These are phyloP conservation scores for Telenomus remus DNA, from an alignment of 1,140 invertebrate species.

Conservation along the genomic window DNA sequence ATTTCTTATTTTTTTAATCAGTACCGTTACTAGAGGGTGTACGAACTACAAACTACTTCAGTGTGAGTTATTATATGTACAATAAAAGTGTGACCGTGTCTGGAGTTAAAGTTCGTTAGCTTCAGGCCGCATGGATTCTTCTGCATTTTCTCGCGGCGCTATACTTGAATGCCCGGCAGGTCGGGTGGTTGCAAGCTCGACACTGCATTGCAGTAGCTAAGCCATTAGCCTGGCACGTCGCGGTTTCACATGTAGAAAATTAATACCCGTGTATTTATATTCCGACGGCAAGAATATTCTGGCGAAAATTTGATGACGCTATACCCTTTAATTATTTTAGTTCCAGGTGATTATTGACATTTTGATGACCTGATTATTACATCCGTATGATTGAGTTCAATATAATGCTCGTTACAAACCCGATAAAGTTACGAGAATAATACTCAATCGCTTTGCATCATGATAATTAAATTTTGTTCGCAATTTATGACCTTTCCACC, in stretches of 20 bases:
- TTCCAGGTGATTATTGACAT: no score
- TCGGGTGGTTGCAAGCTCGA: conserved; percentile 62
- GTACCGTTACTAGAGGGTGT: not conserved
- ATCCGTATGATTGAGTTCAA: no score
- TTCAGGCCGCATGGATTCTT: conserved; percentile 34
- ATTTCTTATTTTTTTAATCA: no score
- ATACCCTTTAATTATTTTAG: no score
- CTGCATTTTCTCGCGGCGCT: conserved; percentile 49
- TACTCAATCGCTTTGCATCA: no score
- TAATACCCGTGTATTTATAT: conserved; percentile 33
- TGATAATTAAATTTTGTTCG: no score
- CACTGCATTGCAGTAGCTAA: conserved; percentile 71
- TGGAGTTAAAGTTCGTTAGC: conserved; percentile 30
- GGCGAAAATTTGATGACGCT: not conserved
- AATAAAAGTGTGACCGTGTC: conserved; percentile 39
- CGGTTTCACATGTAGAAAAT: conserved; percentile 52
- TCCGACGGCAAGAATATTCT: not conserved
- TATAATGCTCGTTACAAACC: no score
- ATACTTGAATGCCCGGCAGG: conserved; percentile 66
- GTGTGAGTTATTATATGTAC: conserved; percentile 63
- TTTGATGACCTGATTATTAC: no score
- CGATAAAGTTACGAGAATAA: no score
- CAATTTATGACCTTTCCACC: no score
- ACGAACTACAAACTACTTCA: conserved; percentile 51
- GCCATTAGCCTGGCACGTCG: conserved; percentile 53